These are phyloP conservation scores for Passer montanus DNA, from an alignment of 2,113 vertebrate genomes.

Conservation along the genomic window DNA sequence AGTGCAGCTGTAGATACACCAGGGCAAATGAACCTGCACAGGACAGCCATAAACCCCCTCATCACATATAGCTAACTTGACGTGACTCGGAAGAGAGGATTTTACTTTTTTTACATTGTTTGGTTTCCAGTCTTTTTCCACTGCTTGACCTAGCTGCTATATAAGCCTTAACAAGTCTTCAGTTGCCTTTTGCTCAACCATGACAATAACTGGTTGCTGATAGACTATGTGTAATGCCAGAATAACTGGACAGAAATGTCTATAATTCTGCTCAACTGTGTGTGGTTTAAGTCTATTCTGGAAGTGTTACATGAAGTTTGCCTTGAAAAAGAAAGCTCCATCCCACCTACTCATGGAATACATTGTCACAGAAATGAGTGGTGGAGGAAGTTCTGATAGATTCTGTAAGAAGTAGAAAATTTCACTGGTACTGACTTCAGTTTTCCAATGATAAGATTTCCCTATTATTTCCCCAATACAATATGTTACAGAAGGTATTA, in stretches of 20 bases:
- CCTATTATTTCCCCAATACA: not conserved
- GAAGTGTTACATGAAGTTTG: not conserved
- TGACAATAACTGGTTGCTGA: not conserved
- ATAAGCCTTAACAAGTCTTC: not conserved
- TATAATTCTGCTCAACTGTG: not conserved
- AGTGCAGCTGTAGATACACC: not conserved
- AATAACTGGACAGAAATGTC: not conserved
- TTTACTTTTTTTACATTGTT: not conserved
- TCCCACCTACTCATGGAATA: not conserved
- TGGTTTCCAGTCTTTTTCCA: not conserved
- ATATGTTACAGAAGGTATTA: not conserved
- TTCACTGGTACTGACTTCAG: not conserved
- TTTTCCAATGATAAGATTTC: not conserved
- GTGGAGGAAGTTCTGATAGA: not conserved
- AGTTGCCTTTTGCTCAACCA: not conserved
- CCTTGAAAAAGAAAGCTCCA: not conserved
- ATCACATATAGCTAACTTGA: not conserved
- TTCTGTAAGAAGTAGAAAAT: not conserved
- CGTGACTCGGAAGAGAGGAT: not conserved
- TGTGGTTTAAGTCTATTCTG: not conserved
- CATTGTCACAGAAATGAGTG: fast-evolving
- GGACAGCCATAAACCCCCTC: not conserved
- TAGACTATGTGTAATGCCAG: not conserved
- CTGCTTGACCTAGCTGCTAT: not conserved
- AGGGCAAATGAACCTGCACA: not conserved